Conservation (phyloP, 2,888 invertebrate genomes). For the Bibio marci region DNA sequence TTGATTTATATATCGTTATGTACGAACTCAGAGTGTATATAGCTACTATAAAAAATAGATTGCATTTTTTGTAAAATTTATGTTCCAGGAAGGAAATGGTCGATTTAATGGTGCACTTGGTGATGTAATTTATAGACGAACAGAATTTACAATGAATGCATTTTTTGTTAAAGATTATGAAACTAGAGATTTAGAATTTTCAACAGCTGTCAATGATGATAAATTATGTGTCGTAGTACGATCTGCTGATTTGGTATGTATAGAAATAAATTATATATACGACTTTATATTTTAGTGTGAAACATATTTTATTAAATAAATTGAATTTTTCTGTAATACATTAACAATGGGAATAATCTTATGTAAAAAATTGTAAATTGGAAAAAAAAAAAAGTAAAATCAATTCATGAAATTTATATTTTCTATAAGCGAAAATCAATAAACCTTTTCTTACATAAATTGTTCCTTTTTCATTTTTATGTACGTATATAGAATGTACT, state of each 20-base stretch:
- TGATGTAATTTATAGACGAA: constrained; percentile 9
- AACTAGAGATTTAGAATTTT: constrained; percentile 9
- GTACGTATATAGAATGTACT: too few species aligned
- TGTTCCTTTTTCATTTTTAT: too few species aligned
- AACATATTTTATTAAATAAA: background rate
- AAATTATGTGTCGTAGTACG: constrained; percentile 10
- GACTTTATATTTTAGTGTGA: background rate
- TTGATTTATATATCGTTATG: too few species aligned
- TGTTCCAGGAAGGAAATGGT: constrained; percentile 5
- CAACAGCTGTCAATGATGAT: constrained; percentile 9
- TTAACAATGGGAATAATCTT: too few species aligned
- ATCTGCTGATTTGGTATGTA: constrained; percentile 9
- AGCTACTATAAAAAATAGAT: background rate
- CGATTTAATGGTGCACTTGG: constrained; percentile 11
- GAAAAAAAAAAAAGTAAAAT: too few species aligned
- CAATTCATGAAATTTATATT: too few species aligned
- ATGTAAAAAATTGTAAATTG: too few species aligned
- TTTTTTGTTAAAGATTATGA: constrained; percentile 12
- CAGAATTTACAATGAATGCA: constrained; percentile 9
- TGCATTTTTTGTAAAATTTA: background rate
- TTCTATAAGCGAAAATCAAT: too few species aligned
- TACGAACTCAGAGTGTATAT: background rate
- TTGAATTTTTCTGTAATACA: background rate
- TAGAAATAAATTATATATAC: background rate
- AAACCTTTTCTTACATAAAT: too few species aligned